Percentiles rank a stretch among this genome's conserved stretches.
Evolutionary conservation across 2,888 invertebrate genomes (phyloP).

Genomic region (Augiades crinisus): DNA sequence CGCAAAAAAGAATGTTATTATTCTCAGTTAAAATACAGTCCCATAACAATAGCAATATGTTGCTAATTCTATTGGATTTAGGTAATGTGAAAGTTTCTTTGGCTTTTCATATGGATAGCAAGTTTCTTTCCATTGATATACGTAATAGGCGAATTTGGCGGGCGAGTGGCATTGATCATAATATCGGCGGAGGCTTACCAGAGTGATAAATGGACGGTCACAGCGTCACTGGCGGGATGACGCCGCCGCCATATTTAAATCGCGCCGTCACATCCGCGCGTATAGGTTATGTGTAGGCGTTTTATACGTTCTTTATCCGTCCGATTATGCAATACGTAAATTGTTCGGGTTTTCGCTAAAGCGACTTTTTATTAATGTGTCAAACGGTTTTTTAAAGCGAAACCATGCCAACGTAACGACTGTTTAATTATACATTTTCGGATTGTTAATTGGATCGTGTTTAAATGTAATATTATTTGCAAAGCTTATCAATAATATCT

Average conservation of each 20-base stretch:
- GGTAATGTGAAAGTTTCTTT: no score
- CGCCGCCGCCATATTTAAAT: slow-evolving; percentile 76
- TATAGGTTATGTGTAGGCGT: slow-evolving; percentile 27
- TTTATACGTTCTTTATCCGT: slow-evolving; percentile 11
- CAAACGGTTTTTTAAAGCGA: no score
- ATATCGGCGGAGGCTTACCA: slow-evolving; percentile 79
- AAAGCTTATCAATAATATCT: no score
- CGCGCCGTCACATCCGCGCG: slow-evolving; percentile 71
- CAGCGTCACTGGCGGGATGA: slow-evolving; percentile 70
- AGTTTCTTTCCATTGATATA: slow-evolving; percentile 3
- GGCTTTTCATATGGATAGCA: no score
- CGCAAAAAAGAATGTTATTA: no score
- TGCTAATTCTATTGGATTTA: no score
- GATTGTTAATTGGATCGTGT: no score
- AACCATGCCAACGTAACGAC: no score
- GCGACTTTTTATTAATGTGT: background rate
- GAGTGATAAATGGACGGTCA: slow-evolving; percentile 77
- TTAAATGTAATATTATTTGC: no score
- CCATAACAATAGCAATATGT: no score
- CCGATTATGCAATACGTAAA: slow-evolving; percentile 7
- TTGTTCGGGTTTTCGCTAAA: background rate
- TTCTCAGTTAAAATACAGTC: no score
- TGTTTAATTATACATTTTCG: no score
- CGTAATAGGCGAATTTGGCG: slow-evolving; percentile 43
- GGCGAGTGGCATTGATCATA: slow-evolving; percentile 79